Conservation (phyloP, 2,797 vertebrate species). For the Lepidocolaptes lacrymiger region DNA sequence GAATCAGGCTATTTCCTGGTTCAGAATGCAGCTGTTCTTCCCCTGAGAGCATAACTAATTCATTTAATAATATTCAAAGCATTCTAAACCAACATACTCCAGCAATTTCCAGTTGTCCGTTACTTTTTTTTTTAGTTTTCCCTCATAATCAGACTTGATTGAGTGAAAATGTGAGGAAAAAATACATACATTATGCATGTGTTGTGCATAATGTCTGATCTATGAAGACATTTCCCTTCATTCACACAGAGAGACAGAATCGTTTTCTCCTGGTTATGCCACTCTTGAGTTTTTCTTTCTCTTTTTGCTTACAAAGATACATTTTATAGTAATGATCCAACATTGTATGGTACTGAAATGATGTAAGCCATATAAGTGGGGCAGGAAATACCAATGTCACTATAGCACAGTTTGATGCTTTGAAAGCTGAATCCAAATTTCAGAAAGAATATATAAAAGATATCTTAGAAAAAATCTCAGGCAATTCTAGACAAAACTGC, state of each 20-base stretch:
- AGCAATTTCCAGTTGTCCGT: slow-evolving; percentile 14
- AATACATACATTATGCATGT: background rate
- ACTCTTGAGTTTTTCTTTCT: background rate
- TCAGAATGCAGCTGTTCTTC: slow-evolving; percentile 34
- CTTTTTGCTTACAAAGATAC: background rate
- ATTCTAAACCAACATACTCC: background rate
- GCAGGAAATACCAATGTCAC: background rate
- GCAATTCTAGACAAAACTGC: background rate
- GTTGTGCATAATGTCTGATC: background rate
- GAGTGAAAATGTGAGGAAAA: slow-evolving; percentile 17
- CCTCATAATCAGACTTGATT: slow-evolving; percentile 8
- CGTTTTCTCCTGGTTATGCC: background rate
- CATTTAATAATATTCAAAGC: slow-evolving; percentile 25
- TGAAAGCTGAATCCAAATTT: background rate
- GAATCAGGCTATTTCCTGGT: slow-evolving; percentile 10
- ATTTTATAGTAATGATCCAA: background rate
- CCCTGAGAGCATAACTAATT: background rate
- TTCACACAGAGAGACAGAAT: background rate
- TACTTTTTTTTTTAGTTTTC: slow-evolving; percentile 2
- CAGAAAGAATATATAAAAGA: background rate
- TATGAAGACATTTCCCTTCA: background rate
- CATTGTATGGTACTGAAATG: background rate
- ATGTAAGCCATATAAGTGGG: background rate
- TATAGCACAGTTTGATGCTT: background rate
- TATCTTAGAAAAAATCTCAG: background rate